Evolutionary conservation across 2,797 vertebrate genomes (phyloP), one percentile per base, ranked within the genome.

Genomic region (Zonotrichia albicollis): DNA sequence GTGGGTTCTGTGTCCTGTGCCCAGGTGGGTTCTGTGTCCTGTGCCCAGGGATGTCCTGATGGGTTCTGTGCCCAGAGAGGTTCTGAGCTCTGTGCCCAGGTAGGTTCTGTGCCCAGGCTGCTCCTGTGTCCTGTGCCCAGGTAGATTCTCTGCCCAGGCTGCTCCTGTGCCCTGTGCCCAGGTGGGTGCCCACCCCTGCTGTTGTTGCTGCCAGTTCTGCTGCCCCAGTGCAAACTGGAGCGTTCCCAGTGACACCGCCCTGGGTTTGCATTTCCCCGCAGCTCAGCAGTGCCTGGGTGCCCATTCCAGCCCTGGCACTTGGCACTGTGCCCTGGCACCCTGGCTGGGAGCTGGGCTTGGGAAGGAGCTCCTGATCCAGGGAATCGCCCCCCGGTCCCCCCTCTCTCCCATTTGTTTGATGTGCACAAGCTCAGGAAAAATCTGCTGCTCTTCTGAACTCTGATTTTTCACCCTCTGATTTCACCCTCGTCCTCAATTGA

Each of bases 281-380:
- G 1, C 10, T 7, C 23, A n/a, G 46, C 7, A 7, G 36, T 1
- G 27, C 58, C 3, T 1, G 11, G 26, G 18, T 36, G 54, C 64
- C 64, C 20, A 2, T 0, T 0, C 67, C 43, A 16, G 4, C 4
- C 0, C 8, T 0, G 6, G 78, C n/a, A 4, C 34, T 10, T 53
- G 8, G 21, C 43, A 16, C 18, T 16, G 23, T 34, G 13, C 40
- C 7, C 25, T 22, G 55, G 1, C 12, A 7, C 8, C 71, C 5
- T 17, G 20, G 6, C 7, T 4, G 1, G 3, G 29, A 13, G 85
- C 48, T 2, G 12, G 5, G 2, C 18, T 7, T 5, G 72, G 48
- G 30, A 54, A 10, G 62, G 3, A 4, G 40, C 10, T 78, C 72
- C 84, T n/a, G 64, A 29, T 1, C 6, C 48, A 19, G 23, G 36